These are phyloP conservation scores for Trachymyrmex septentrionalis DNA, from an alignment of 1,140 invertebrate species.

Conservation along the genomic window DNA sequence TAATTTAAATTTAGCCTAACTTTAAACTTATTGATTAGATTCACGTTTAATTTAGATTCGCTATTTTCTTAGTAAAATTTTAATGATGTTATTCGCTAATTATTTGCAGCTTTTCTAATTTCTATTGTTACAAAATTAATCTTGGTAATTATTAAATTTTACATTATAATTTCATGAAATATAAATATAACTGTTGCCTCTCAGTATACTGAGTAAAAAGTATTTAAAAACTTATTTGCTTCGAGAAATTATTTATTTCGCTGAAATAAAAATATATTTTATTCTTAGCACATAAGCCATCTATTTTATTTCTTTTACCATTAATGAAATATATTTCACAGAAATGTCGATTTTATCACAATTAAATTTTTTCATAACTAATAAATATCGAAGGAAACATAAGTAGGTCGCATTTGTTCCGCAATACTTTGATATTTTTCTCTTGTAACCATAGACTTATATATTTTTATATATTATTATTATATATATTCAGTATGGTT, in stretches of 20 bases:
- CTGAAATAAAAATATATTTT: too few relatives aligned
- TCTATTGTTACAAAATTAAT: neutral
- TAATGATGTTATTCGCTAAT: neutral
- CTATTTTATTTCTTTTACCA: too few relatives aligned
- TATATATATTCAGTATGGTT: neutral
- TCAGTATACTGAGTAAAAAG: too few relatives aligned
- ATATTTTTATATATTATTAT: neutral
- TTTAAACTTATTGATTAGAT: slow-evolving; percentile 1
- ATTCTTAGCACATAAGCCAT: too few relatives aligned
- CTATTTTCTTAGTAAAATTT: neutral
- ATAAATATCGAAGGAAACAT: too few relatives aligned
- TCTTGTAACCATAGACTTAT: neutral
- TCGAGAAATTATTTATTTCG: too few relatives aligned
- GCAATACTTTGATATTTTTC: too few relatives aligned
- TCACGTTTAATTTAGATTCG: neutral
- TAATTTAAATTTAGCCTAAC: neutral
- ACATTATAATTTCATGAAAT: neutral
- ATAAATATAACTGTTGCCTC: neutral
- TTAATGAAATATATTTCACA: too few relatives aligned
- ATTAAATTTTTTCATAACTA: too few relatives aligned
- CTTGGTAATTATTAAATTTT: neutral
- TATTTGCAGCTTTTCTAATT: neutral
- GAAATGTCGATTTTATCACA: too few relatives aligned
- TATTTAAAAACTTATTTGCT: too few relatives aligned
- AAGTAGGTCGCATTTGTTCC: too few relatives aligned